Evolutionary conservation across 2,888 invertebrate species (phyloP), one percentile per base, ranked within the genome.

Genomic region (Nomada ruficornis): DNA sequence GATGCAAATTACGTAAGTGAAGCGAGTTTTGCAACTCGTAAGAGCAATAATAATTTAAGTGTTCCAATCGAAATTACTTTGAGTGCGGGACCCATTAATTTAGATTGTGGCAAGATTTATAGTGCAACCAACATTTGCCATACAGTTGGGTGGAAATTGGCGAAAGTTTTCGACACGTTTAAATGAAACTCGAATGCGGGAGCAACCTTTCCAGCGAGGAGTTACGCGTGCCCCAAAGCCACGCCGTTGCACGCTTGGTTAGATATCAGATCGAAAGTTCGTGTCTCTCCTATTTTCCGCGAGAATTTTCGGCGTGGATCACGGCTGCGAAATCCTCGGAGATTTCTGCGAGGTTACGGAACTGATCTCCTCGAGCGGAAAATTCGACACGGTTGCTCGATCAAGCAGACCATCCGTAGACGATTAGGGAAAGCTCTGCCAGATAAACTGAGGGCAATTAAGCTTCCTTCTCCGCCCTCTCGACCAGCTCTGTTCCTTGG

Each of bases 311-410:
- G 88, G 84, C 76, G 75, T 59, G 60, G 75, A 84, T 74, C 79
- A 84, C 73, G 82, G 59, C 72, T 77, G 84, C 82, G 80, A 88
- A 88, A 88, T 88, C 88, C 88, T 83, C 79, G 50, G 88, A 88
- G 86, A 88, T 86, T 88, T 88, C 86, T 78, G 73, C 80, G 83
- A 80, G 80, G 85, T 82, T 86, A 84, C 86, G 84, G 70, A 75
- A 71, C 73, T 54, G 73, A 77, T 71, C 62, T 64, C 72, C 68
- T 82, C 84, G 79, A 88, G 88, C 83, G 88, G 86, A 88, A 88
- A 88, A 88, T 88, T 88, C 88, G 88, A 88, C 86, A 88, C 86
- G 88, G 88, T 88, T 88, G 88, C 88, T 86, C 86, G 88, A 88
- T 88, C 88, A 88, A 85, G 88, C 83, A 88, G 74, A 60, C 86